Evolutionary conservation across 2,113 vertebrate genomes (phyloP), one percentile per base, ranked within the genome.

Genomic region (Barbus barbus): DNA sequence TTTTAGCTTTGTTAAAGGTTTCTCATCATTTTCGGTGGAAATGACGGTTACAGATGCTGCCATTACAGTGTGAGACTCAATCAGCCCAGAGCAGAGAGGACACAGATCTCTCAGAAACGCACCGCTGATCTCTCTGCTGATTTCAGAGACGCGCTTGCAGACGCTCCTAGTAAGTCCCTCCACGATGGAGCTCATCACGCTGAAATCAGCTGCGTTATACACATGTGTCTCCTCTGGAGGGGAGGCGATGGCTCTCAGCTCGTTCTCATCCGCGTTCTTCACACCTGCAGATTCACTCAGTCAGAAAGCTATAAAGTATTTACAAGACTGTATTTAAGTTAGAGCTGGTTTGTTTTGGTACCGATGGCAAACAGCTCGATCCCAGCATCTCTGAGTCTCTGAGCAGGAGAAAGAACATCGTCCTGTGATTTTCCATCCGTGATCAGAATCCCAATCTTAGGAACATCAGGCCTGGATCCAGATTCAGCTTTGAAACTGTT

Each of bases 291-390:
- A 56, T n/a, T n/a, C 53, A 84, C 72, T 80, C 65, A 74, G 53
- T 56, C 53, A 56, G 6, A 56, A 56, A 56, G 9, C 1, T 56
- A 8, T 11, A n/a, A n/a, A n/a, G 9, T 8, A 56, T 3, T 56
- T 56, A 56, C 6, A 56, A 56, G 7, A 8, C 53, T 0, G 53
- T 56, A n/a, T n/a, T 3, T 3, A 5, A 56, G 53, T 56, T 0
- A n/a, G 20, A 63, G n/a, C 1, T 63, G 60, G 26, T 28, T 6
- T 28, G 60, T 69, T 36, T 31, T 38, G 31, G 33, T 74, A 99
- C 98, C 98, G 74, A 99, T 97, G 73, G 98, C 98, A 85, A 99
- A 99, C n/a, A 99, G 93, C n/a, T 99, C 97, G 1, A 99, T 96
- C 36, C 97, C 98, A 18, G 96, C 95, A 0, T 97, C 95, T 82